A percentile compares a stretch with the other conserved stretches of the same genome.
Conservation (phyloP, 2,797 vertebrate species). For the Sebastolobus altivelis region DNA sequence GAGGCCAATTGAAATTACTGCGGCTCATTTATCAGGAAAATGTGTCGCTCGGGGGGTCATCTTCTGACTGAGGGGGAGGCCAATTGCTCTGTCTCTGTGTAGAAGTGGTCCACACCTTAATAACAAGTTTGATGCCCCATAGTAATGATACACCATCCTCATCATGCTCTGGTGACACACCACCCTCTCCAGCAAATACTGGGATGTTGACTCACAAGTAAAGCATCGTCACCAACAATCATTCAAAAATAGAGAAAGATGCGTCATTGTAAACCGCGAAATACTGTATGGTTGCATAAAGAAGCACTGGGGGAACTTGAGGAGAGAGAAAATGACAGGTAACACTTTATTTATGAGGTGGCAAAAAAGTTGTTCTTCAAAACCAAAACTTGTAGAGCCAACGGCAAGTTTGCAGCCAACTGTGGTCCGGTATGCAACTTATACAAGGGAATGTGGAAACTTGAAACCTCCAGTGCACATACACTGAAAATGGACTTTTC, state of each 20-base stretch:
- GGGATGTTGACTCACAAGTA: constrained; percentile 50
- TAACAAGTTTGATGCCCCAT: constrained; percentile 46
- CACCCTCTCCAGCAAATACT: constrained; percentile 8
- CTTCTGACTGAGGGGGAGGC: constrained; percentile 36
- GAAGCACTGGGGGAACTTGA: not conserved
- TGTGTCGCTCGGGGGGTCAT: constrained; percentile 46
- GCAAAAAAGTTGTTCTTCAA: not conserved
- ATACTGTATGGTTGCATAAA: not conserved
- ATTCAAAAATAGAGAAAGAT: constrained; percentile 38
- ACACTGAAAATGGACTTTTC: not conserved
- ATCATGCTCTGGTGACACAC: constrained; percentile 47
- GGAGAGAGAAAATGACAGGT: not conserved
- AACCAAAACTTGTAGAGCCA: not conserved
- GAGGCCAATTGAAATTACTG: constrained; percentile 63
- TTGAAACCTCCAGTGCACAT: not conserved
- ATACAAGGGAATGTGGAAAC: not conserved
- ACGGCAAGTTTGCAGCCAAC: not conserved
- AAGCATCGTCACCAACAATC: constrained; percentile 16
- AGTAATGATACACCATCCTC: constrained; percentile 51
- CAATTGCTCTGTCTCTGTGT: constrained; percentile 28
- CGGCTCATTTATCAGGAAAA: constrained; percentile 72
- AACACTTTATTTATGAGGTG: not conserved
- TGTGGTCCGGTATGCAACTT: not conserved
- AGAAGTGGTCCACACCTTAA: constrained; percentile 46
- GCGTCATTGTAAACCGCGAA: not conserved